Base-by-base conservation (phyloP, 2,888 invertebrate genomes). In the Aspidiotus destructor region DNA sequence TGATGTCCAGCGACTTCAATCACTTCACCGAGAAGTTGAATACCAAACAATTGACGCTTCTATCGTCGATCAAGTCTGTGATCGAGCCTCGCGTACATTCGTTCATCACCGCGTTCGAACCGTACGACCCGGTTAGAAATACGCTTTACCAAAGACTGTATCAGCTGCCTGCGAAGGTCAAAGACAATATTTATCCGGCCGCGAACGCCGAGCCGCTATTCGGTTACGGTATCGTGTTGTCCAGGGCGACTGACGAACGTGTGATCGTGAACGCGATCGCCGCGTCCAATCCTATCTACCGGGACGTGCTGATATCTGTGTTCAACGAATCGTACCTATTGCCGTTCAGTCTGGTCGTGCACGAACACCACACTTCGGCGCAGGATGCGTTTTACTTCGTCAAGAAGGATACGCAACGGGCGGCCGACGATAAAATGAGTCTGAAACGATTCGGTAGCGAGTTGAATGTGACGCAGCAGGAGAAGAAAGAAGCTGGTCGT, bases 311-410 rank as follows among this genome's bases (percentile, higher is more conserved):
- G 76, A 93, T 92, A 5, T 90, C 92, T 0, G 92, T 94, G 7
- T 92, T 94, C 78, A 93, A 93, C 78, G 85, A 92, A 73, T 91
- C 92, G 0, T 88, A 87, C 77, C 82, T 93, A 74, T 80, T 94
- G 74, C 91, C 92, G 52, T 91, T 92, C 78, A 89, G 90, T 11
- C 88, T 91, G 76, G 86, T 92, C 63, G 87, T 92, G 42, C 92
- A 92, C 77, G 89, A 87, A 73, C 88, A 89, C 16, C 89, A 89
- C 75, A 42, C 44, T 10, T 48, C 62, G 8, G 72, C 73, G 13
- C 92, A 92, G 77, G 93, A 94, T 76, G 89, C 91, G 11, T 93
- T 94, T 80, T 92, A 90, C 79, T 94, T 94, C 76, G 91, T 93
- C 16, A 94, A 94, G 76, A 92, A 92, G 76, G 90, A 92, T 73